Evolutionary conservation across 2,888 invertebrate genomes (phyloP), one percentile per base, ranked within the genome.

Genomic region (Cataglyphis cursor): DNA sequence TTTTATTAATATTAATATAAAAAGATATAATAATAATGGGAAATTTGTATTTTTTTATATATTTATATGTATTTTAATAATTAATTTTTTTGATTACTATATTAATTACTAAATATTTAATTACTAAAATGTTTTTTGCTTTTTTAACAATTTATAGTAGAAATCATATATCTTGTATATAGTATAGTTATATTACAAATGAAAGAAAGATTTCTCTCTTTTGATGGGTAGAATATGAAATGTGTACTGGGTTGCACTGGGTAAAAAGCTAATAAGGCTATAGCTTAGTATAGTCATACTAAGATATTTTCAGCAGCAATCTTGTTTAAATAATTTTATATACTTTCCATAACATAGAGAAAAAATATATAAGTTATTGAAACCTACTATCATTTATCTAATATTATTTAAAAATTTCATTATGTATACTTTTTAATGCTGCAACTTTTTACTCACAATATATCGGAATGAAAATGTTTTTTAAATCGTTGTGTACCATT

Each of bases 81-180:
- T 61, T 61, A 31, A 31, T 57, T 21, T 61, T 61, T 28, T 61
- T 61, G 18, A 61, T 18, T 61, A 61, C 9, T 61, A 61, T 31
- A 31, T 28, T 18, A 28, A 28, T 3, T 24, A 24, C 24, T 24
- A 24, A 24, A 24, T 24, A 61, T 61, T 28, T 18, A 28, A 28
- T 3, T 24, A 24, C 24, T 24, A 24, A 24, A 24, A 18, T 31
- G 3, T n/a, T n/a, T 51, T 51, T 51, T 1, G 48, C n/a, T 51
- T n/a, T 51, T 51, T 31, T 61, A 61, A 61, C 28, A 15, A 61
- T 61, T 61, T 61, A 31, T 18, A 61, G 1, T 61, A 61, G 8
- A 61, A 61, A 15, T 61, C 8, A 61, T 31, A 61, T 61, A 48
- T 18, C 1, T 61, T 61, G 61, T 61, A 31, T 61, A 61, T 61